phyloP scores from a whole-genome alignment of 1,140 invertebrate genomes.

The Goniozus legneri region DNA sequence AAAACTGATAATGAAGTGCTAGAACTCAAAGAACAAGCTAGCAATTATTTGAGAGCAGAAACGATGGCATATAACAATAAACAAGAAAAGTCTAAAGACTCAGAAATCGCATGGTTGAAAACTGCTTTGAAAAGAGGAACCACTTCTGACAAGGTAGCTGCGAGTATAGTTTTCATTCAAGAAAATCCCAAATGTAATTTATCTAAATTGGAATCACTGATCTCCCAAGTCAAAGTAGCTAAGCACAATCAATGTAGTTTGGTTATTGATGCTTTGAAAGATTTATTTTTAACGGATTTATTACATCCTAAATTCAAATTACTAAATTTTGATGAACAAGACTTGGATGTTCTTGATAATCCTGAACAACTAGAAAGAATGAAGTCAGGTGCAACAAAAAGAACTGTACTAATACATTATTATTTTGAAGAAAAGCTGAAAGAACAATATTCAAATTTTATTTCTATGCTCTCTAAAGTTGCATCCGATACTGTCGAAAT shows the following conservation, averaged over 20 bases:
- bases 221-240: slow-evolving; percentile 77
- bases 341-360: slow-evolving; percentile 53
- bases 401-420: slow-evolving; percentile 62
- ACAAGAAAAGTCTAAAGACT: slow-evolving; percentile 36
- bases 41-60: slow-evolving; percentile 61
- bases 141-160: slow-evolving; percentile 81
- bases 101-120: slow-evolving; percentile 68
- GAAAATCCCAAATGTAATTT: slow-evolving; percentile 82
- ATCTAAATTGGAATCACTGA: slow-evolving; percentile 64
- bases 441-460: slow-evolving; percentile 69
- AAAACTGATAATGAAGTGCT: slow-evolving; percentile 53
- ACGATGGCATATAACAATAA: slow-evolving; percentile 58
- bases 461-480: slow-evolving; percentile 62
- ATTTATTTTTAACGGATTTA: slow-evolving; percentile 74
- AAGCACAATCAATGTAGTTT: slow-evolving; percentile 74
- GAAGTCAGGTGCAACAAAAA: slow-evolving; percentile 30
- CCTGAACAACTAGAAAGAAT: slow-evolving; percentile 55
- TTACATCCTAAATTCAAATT: slow-evolving; percentile 72
- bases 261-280: slow-evolving; percentile 69
- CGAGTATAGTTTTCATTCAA: slow-evolving; percentile 77
- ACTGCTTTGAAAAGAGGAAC: slow-evolving; percentile 79
- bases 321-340: slow-evolving; percentile 68
- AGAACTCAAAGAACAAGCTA: slow-evolving; percentile 60
- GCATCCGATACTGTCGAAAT: slow-evolving; percentile 70
- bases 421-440: slow-evolving; percentile 85